Conservation (phyloP, 2,888 invertebrate species). For the Trichacis sp. region DNA sequence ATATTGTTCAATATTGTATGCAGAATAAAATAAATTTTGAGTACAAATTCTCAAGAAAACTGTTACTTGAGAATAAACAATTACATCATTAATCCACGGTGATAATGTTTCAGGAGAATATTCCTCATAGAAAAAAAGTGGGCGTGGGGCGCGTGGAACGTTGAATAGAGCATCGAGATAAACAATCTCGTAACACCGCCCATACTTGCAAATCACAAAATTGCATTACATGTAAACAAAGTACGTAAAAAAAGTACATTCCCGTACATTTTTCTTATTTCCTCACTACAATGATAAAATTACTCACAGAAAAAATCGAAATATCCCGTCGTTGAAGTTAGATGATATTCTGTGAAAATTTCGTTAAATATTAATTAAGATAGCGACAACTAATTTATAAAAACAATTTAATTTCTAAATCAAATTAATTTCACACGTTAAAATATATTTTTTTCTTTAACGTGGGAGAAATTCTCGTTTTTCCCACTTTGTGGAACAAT, state of each 20-base stretch:
- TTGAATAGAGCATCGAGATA: conserved; percentile 81
- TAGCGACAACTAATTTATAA: no score
- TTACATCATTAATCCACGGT: conserved; percentile 5
- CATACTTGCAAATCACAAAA: conserved; percentile 72
- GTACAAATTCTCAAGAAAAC: neutral
- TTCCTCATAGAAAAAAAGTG: conserved; percentile 78
- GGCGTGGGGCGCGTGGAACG: conserved; percentile 80
- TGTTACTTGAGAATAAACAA: neutral
- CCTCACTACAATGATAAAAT: no score
- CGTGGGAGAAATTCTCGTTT: no score
- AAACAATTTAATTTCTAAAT: no score
- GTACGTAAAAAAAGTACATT: conserved; percentile 71
- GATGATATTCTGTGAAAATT: no score
- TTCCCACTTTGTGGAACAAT: no score
- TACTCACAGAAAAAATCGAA: no score
- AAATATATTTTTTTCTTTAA: no score
- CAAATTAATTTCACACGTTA: no score
- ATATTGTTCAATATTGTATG: conserved; percentile 3
- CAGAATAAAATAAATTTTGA: conserved; percentile 17
- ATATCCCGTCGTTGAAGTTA: no score
- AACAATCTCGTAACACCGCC: conserved; percentile 81
- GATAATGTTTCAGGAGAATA: conserved; percentile 73
- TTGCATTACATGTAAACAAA: conserved; percentile 81
- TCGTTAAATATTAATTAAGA: no score
- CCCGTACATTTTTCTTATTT: no score